These are phyloP conservation scores for Percopsis omiscomaycus DNA, from an alignment of 2,797 vertebrate species.

Conservation along the genomic window DNA sequence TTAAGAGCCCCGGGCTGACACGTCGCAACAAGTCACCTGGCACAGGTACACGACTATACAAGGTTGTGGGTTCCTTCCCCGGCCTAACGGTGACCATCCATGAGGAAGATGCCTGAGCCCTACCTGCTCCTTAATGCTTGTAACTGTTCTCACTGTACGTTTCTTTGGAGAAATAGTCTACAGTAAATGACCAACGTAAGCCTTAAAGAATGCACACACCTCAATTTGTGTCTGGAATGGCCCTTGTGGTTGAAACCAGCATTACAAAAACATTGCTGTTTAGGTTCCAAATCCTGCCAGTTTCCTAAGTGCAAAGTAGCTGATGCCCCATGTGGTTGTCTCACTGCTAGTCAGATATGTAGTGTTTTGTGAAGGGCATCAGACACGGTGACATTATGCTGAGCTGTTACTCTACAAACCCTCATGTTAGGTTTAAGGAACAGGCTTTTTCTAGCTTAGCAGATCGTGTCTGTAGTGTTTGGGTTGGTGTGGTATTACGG, in stretches of 20 bases:
- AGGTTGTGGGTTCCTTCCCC: not conserved
- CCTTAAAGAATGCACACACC: too few species aligned
- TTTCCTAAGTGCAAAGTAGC: too few species aligned
- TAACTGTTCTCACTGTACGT: too few species aligned
- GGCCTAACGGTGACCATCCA: too few species aligned
- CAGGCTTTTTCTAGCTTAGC: constrained; percentile 4
- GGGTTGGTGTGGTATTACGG: not conserved
- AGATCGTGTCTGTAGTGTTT: not conserved
- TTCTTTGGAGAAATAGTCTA: too few species aligned
- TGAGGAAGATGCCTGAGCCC: too few species aligned
- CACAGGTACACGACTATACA: constrained; percentile 75
- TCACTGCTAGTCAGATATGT: not conserved
- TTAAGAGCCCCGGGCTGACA: constrained; percentile 85
- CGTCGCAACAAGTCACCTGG: constrained; percentile 92
- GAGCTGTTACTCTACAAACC: constrained; percentile 20
- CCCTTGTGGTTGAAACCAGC: too few species aligned
- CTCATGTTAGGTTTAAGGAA: constrained; percentile 12
- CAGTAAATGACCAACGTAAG: too few species aligned
- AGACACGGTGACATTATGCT: constrained; percentile 28
- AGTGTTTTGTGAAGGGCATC: constrained; percentile 24
- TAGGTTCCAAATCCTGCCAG: too few species aligned
- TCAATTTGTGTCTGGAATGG: too few species aligned
- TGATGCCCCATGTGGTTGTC: not conserved
- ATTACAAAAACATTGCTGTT: too few species aligned
- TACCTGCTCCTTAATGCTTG: too few species aligned